A percentile compares a stretch with the other conserved stretches of the same genome.
Evolutionary conservation across 1,140 invertebrate species (phyloP).

Genomic region (Drosophila repletoides): DNA sequence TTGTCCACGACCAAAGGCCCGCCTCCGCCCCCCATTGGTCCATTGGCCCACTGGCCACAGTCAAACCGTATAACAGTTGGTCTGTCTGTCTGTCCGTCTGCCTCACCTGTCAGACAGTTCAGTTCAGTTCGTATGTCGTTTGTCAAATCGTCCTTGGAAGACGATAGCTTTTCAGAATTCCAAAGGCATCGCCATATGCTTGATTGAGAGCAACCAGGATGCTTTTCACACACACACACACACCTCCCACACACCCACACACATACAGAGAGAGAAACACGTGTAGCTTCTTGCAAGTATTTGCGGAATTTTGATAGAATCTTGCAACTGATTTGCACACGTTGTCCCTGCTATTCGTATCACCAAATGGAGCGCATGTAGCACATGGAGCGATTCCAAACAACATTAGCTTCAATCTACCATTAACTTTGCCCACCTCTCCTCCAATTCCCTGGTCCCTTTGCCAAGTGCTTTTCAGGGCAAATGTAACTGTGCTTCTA

Average conservation of each 20-base stretch:
- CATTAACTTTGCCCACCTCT: not conserved
- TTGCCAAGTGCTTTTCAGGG: no score
- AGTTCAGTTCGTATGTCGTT: constrained; percentile 6
- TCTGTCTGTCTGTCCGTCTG: not conserved
- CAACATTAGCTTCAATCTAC: constrained; percentile 14
- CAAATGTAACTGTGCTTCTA: no score
- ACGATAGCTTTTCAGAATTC: constrained; percentile 26
- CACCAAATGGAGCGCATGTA: constrained; percentile 69
- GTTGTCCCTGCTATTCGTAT: no score
- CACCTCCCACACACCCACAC: no score
- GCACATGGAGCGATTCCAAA: no score
- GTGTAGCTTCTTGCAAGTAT: constrained; percentile 63
- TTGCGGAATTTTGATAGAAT: constrained; percentile 77
- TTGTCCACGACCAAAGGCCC: not conserved
- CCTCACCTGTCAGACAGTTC: not conserved
- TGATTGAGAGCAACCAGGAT: constrained; percentile 63
- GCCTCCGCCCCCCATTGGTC: no score
- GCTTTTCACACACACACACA: no score
- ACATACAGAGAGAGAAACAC: not conserved
- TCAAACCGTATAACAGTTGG: not conserved
- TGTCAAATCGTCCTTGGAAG: constrained; percentile 27
- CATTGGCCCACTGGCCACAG: not conserved
- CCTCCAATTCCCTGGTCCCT: no score
- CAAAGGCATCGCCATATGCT: constrained; percentile 40
- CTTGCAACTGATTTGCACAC: constrained; percentile 69